phyloP scores from a whole-genome alignment of 2,797 vertebrate species.

The Tragopan temminckii region DNA sequence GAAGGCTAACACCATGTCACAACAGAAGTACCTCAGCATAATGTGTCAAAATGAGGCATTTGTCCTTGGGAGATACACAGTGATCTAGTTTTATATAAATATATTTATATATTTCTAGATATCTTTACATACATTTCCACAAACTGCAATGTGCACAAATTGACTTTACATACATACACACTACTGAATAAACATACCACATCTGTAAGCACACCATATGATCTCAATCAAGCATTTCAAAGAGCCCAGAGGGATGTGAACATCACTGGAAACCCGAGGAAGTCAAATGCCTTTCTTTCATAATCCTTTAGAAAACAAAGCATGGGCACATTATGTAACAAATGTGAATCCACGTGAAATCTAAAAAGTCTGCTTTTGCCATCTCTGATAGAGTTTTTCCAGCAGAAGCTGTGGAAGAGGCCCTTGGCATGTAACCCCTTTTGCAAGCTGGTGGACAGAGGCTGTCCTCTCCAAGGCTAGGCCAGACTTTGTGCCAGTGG shows the following conservation, averaged over 20 bases:
- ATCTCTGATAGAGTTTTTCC: background rate
- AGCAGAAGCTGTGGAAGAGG: background rate
- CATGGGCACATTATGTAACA: accelerated
- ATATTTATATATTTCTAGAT: background rate
- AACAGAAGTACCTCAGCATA: constrained; percentile 25
- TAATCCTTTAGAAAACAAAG: background rate
- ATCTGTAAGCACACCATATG: background rate
- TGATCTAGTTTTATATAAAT: background rate
- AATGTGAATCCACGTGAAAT: background rate
- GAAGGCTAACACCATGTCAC: constrained; percentile 51
- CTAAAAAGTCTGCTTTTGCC: background rate
- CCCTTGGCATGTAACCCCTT: background rate
- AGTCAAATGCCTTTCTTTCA: accelerated
- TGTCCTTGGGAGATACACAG: background rate
- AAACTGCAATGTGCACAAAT: background rate
- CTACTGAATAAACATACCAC: background rate
- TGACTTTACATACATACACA: background rate
- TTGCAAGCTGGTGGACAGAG: accelerated
- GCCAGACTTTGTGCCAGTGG: accelerated
- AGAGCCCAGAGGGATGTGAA: background rate
- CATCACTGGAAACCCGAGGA: background rate
- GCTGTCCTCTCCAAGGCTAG: background rate
- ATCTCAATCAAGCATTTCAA: constrained; percentile 10
- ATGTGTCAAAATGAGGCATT: constrained; percentile 30
- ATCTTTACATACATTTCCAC: background rate